Evolutionary conservation across 2,113 vertebrate genomes (phyloP).

Genomic region (Tragelaphus buxtoni): DNA sequence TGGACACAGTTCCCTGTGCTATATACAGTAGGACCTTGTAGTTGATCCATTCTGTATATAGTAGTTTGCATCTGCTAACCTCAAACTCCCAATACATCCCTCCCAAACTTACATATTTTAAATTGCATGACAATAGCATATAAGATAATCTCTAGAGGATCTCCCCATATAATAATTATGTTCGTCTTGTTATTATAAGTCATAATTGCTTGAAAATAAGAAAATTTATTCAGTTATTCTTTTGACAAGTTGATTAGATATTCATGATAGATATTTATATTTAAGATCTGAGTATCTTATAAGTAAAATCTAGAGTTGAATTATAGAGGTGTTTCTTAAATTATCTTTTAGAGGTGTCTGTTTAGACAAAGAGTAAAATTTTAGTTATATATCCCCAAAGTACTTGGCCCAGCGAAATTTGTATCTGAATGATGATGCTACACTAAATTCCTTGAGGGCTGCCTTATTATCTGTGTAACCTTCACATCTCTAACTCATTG

Average conservation of each 20-base stretch:
- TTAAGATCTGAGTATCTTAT: neutral
- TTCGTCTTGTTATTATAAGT: neutral
- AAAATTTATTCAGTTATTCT: neutral
- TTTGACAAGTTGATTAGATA: neutral
- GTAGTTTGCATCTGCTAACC: neutral
- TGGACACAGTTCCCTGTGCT: neutral
- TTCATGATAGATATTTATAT: neutral
- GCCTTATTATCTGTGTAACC: neutral
- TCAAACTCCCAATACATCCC: neutral
- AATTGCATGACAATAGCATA: neutral
- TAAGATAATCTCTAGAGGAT: neutral
- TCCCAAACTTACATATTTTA: neutral
- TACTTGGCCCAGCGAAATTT: neutral
- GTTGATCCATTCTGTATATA: neutral
- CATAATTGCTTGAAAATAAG: neutral
- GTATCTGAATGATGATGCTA: neutral
- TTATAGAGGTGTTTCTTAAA: neutral
- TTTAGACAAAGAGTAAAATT: neutral
- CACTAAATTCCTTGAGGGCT: neutral
- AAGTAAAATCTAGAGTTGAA: neutral
- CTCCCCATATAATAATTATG: neutral
- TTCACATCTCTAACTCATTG: neutral
- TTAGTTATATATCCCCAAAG: neutral
- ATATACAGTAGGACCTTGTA: neutral
- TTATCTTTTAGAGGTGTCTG: neutral